These are phyloP conservation scores for Sylvia atricapilla DNA, from an alignment of 2,113 vertebrate species.

Conservation along the genomic window DNA sequence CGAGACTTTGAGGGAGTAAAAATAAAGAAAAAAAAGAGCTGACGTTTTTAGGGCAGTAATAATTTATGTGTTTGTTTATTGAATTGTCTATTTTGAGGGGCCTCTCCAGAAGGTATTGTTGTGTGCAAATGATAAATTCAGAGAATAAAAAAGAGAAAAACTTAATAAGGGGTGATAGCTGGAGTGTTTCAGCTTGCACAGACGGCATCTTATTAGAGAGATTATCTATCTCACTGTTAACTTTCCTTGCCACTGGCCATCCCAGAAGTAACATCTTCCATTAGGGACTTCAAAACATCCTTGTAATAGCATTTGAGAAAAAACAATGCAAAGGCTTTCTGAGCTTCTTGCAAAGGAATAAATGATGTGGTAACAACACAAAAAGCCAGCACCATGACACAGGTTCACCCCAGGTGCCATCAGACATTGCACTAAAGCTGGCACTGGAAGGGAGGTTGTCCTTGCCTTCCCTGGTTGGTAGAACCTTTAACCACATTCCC, in stretches of 20 bases:
- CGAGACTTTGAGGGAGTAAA: background rate
- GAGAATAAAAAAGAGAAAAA: background rate
- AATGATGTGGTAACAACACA: background rate
- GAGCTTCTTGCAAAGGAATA: background rate
- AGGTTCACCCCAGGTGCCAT: background rate
- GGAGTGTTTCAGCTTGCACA: background rate
- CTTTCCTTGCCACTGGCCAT: constrained; percentile 4
- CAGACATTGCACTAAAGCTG: background rate
- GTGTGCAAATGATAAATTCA: background rate
- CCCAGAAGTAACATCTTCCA: background rate
- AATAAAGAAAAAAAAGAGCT: background rate
- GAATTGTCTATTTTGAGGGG: background rate
- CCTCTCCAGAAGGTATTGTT: background rate
- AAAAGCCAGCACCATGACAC: background rate
- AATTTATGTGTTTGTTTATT: constrained; percentile 28
- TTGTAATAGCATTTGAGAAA: background rate
- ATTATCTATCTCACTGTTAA: background rate
- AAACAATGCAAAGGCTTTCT: background rate
- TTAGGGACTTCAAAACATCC: background rate
- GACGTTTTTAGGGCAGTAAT: background rate
- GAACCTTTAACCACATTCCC: background rate
- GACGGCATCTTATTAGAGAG: background rate
- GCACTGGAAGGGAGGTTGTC: background rate
- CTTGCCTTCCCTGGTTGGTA: background rate
- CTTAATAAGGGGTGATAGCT: background rate